Evolutionary conservation across 2,888 invertebrate genomes (phyloP), one percentile per base, ranked within the genome.

Genomic region (Galerucella pusilla): DNA sequence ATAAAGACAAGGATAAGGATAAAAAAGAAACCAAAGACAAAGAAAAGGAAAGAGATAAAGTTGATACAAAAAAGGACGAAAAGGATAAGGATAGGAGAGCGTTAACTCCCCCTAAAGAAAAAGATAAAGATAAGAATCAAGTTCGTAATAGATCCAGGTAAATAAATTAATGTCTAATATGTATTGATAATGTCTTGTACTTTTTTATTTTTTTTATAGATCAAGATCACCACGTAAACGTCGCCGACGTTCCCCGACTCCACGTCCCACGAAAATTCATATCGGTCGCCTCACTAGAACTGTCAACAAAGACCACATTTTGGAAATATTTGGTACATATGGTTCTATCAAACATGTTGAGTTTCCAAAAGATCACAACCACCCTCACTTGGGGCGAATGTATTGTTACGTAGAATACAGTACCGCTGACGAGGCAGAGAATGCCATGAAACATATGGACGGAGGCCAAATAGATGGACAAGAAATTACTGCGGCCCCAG

Each of bases 391-490:
- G 81, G 95, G 96, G n/a, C 92, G 96, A 45, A 97, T 98, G 1
- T 96, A 96, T 88, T 97, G 97, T 12, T 99, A 98, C 87, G 95
- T 99, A 2, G 99, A 99, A 85, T 99, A 95, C 88, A 94, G 93
- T 80, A 96, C 93, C 71, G 91, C 97, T 0, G 98, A 98, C 81
- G 98, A 98, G 87, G 98, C 99, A 25, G 98, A 98, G 86, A 97
- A 97, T 87, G 99, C 99, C 0, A 96, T 99, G 93, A 98, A 98
- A 88, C 97, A 98, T 85, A 99, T 99, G 99, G 98, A 99, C 89
- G 99, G 98, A 86, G 99, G 97, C 71, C 97, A 98, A 89, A 95
- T 98, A 84, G 97, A 98, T 89, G 97, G 97, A 16, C 96, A 97
- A 87, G 97, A 97, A 89, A 94, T 99, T 70, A 96, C 97, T 28